Evolutionary conservation across 2,888 invertebrate genomes (phyloP).

Genomic region (Lithophane socia): DNA sequence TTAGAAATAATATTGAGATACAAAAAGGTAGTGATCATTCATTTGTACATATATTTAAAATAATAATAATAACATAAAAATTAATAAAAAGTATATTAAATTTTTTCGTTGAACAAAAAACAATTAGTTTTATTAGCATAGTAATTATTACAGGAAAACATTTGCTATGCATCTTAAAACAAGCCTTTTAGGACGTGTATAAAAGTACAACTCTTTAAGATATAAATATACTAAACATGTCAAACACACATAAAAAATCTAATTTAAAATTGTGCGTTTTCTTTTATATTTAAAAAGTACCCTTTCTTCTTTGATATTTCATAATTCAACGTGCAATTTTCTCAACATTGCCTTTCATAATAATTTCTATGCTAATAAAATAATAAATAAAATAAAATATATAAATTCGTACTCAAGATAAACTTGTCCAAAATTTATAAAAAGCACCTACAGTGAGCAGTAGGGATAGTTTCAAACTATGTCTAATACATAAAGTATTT

Average conservation of each 20-base stretch:
- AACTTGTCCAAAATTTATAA: conserved; percentile 63
- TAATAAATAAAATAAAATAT: conserved; percentile 49
- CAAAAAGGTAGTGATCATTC: conserved; percentile 67
- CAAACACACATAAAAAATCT: conserved; percentile 9
- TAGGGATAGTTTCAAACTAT: conserved; percentile 52
- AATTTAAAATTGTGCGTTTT: conserved; percentile 52
- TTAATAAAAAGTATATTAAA: conserved; percentile 31
- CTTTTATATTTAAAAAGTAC: conserved; percentile 1
- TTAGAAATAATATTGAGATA: conserved; percentile 69
- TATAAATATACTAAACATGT: neutral
- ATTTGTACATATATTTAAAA: conserved; percentile 65
- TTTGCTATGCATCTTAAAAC: neutral
- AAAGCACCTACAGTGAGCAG: conserved; percentile 70
- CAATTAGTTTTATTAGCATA: conserved; percentile 48
- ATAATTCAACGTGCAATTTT: neutral
- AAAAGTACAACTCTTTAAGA: neutral
- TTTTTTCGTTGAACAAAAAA: conserved; percentile 52
- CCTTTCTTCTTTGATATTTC: neutral
- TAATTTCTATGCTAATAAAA: conserved; percentile 44
- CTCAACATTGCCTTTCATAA: neutral
- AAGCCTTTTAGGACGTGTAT: neutral
- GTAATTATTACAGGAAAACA: conserved; percentile 32
- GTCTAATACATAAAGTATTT: conserved; percentile 38
- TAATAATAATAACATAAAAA: conserved; percentile 49
- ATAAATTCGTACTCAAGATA: conserved; percentile 68